phyloP scores from a whole-genome alignment of 2,888 invertebrate genomes.

The Lingula anatina region DNA sequence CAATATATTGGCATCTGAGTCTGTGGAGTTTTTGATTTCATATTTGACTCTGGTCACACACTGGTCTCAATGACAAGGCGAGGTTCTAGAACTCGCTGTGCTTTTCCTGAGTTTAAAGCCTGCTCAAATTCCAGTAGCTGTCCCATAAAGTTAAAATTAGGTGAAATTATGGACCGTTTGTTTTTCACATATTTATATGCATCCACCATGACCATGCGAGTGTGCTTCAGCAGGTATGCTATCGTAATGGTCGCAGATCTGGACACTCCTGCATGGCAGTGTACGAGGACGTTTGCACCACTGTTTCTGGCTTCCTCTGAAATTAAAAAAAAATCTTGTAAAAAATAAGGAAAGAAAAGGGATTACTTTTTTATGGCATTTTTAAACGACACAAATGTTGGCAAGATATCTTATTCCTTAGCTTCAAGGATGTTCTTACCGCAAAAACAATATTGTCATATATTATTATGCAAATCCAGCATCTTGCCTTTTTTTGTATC shows the following conservation, averaged over 20 bases:
- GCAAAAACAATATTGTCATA: no score
- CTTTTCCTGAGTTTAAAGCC: conserved; percentile 32
- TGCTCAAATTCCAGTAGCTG: conserved; percentile 82
- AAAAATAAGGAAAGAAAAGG: background rate
- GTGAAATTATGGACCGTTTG: conserved; percentile 84
- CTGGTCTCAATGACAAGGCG: background rate
- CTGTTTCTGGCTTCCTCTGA: conserved; percentile 68
- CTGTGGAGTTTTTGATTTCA: no score
- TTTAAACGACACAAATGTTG: background rate
- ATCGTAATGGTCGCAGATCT: conserved; percentile 91
- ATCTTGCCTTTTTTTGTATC: no score
- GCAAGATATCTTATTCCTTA: no score
- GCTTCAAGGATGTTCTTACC: no score
- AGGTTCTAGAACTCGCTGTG: conserved; percentile 19
- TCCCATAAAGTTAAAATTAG: conserved; percentile 90
- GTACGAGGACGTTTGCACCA: conserved; percentile 75
- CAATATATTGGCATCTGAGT: no score
- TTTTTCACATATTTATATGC: conserved; percentile 82
- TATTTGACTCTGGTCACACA: no score
- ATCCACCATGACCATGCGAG: conserved; percentile 72
- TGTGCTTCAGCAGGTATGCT: conserved; percentile 86
- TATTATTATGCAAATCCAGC: no score
- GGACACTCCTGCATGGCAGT: conserved; percentile 93
- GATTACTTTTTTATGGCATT: background rate
- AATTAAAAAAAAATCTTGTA: conserved; percentile 48